Evolutionary conservation across 2,113 vertebrate species (phyloP), one percentile per base, ranked within the genome.

Genomic region (Agelaius phoeniceus): DNA sequence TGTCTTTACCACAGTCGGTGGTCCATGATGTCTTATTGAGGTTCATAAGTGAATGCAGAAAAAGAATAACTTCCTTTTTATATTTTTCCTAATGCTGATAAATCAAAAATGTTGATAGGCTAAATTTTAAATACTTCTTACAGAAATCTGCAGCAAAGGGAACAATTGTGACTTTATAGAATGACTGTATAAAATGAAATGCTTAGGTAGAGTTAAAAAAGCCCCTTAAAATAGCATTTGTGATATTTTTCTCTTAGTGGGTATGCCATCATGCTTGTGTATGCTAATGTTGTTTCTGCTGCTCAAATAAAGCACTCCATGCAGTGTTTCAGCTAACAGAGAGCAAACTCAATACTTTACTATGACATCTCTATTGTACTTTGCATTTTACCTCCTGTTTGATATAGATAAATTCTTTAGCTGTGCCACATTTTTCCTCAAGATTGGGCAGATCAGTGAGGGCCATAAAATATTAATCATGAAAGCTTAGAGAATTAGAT

Each of bases 381-480:
- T 91, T 96, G 33, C 48, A 91, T 95, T 97, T 96, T 96, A 87
- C 35, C 55, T 93, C 62, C 73, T 80, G 61, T 80, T 71, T 84
- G 82, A 86, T 72, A 90, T 44, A 94, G 77, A 93, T 93, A 81
- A 95, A 96, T 98, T 95, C 95, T 96, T 91, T 94, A 96, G 89
- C 73, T 90, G 14, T 17, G 78, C 51, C 43, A 97, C 95, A 97
- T 97, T 97, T 98, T 98, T 98, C 97, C 97, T 97, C 97, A 95
- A 95, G 97, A 98, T 33, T 93, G 93, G 93, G 95, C 94, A 95
- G 78, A 90, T 97, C 96, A 96, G 96, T 95, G 93, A 96, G 65
- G 65, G 61, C 95, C 93, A 98, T 99, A 98, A 98, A 99, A 98
- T 98, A 99, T 98, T 98, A 97, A 98, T 97, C 82, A 95, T 89